A percentile compares a stretch with the other conserved stretches of the same genome.
phyloP scores from a whole-genome alignment of 2,113 vertebrate species.

The Erpornis zantholeuca region DNA sequence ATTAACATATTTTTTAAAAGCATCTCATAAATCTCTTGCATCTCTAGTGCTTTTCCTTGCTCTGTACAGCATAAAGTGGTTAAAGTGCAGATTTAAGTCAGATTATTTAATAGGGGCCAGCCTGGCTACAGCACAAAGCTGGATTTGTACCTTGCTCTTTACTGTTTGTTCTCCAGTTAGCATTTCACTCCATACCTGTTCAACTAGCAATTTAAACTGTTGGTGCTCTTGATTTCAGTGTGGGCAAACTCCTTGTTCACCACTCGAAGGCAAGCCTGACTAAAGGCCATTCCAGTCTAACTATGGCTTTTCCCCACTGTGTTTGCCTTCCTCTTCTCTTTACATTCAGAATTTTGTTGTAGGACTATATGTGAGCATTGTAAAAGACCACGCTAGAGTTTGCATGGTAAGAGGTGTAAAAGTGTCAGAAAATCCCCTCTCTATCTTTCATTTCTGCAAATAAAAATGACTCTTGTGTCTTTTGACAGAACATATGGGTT shows the following conservation, averaged over 20 bases:
- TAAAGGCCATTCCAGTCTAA: background rate
- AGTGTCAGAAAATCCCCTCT: background rate
- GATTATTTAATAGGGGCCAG: background rate
- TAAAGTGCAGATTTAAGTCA: background rate
- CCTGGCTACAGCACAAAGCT: background rate
- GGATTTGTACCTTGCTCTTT: background rate
- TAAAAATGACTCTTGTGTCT: background rate
- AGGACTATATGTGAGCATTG: background rate
- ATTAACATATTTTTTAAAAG: background rate
- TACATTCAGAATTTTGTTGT: background rate
- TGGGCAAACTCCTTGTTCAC: background rate
- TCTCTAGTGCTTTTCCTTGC: background rate
- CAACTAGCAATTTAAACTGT: background rate
- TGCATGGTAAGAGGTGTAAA: background rate
- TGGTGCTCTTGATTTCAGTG: background rate
- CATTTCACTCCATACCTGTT: background rate
- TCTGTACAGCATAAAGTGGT: background rate
- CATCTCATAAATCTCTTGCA: background rate
- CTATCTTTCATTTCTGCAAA: background rate
- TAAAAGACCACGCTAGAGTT: background rate
- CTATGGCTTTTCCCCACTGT: accelerated
- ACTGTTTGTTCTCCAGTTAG: background rate
- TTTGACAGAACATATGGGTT: background rate
- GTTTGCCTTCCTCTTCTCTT: background rate
- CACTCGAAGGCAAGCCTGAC: background rate